Percentiles rank a stretch among this genome's conserved stretches.
phyloP scores from a whole-genome alignment of 2,797 vertebrate genomes.

The Lycodopsis pacificus region DNA sequence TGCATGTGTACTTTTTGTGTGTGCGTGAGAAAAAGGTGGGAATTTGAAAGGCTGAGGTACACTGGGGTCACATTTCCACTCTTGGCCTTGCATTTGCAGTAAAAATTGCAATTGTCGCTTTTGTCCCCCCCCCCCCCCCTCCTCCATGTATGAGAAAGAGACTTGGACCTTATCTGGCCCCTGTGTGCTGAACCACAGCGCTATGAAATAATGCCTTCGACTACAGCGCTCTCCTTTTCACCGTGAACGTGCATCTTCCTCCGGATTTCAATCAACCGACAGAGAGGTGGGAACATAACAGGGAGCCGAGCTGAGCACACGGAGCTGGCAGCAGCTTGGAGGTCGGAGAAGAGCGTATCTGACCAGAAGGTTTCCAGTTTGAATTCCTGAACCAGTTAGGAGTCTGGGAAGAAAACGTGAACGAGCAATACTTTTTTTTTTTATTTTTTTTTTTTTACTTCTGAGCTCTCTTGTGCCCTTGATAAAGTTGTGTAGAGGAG shows the following conservation, averaged over 20 bases:
- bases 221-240: conserved; percentile 37
- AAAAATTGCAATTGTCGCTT: conserved; percentile 3
- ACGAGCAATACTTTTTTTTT: neutral
- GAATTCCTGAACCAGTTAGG: conserved; percentile 26
- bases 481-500: conserved; percentile 13
- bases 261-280: conserved; percentile 31
- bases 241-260: conserved; percentile 23
- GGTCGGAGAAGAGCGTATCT: conserved; percentile 29
- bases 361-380: conserved; percentile 36
- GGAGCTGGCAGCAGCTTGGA: conserved; percentile 41
- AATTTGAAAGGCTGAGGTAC: conserved; percentile 31
- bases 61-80: conserved; percentile 38
- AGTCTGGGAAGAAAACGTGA: conserved; percentile 6
- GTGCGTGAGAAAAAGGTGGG: conserved; percentile 2
- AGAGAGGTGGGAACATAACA: conserved; percentile 41
- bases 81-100: conserved; percentile 26
- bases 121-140: neutral
- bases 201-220: conserved; percentile 37
- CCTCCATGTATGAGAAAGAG: conserved; percentile 30
- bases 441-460: too few relatives aligned
- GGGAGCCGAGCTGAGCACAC: conserved; percentile 17
- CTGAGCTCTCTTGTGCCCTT: conserved; percentile 4
- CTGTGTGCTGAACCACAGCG: conserved; percentile 28
- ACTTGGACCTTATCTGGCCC: conserved; percentile 39
- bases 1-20: neutral